Evolutionary conservation across 2,113 vertebrate species (phyloP), one percentile per base, ranked within the genome.

Genomic region (Apistogramma diplotaenia): DNA sequence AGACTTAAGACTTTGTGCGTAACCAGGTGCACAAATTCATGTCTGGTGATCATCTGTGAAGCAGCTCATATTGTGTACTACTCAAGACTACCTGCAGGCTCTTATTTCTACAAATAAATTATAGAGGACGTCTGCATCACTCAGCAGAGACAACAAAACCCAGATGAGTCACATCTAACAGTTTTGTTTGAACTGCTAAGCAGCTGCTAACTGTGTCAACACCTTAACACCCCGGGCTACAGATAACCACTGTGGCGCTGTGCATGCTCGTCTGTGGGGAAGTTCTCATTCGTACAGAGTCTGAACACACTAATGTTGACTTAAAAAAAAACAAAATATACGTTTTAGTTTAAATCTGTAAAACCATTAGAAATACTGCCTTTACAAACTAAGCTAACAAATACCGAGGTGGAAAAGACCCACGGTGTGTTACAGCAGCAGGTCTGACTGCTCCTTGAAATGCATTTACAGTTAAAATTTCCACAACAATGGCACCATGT

Each of bases 401-500:
- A 54, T 21, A n/a, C 51, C 33, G 51, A 21, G 27, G 27, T 29
- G 16, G 27, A 40, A 67, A 19, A 67, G 40, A 67, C 19, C 23
- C 29, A 75, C 46, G 74, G 37, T 25, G 13, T 33, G 56, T 83
- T 59, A 59, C 6, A 59, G 23, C 21, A 71, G 29, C 71, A 73
- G 51, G 19, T 25, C 16, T 46, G 13, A 49, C 25, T 51, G 43
- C 5, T 8, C 9, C 11, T 70, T 8, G 29, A 70, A 70, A 54
- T 15, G 6, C 18, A 71, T 70, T 33, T 53, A 37, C 27, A 23
- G 23, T 46, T 70, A 29, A 16, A 67, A 18, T 71, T 13, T 35
- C 19, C 33, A 49, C 74, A 83, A 84, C 81, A 78, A 84, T 70
- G 8, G 23, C 6, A n/a, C 54, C 4, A 19, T 78, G 78, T 79